These are phyloP conservation scores for Stenopsyche tienmushanensis DNA, from an alignment of 1,140 invertebrate species.

Conservation along the genomic window DNA sequence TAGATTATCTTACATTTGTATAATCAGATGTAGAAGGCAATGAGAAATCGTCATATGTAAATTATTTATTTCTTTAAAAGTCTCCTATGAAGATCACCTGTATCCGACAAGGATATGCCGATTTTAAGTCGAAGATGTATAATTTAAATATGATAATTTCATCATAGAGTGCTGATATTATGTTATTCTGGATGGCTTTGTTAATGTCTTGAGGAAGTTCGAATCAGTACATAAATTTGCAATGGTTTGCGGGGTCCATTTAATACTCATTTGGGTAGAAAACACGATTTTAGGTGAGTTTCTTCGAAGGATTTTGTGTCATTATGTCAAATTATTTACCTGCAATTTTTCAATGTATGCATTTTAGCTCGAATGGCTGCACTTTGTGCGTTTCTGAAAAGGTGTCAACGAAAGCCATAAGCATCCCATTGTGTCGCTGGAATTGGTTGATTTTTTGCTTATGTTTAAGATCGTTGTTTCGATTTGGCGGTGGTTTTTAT, in stretches of 20 bases:
- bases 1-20: too few relatives aligned
- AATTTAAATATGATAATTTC: too few relatives aligned
- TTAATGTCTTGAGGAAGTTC: background rate
- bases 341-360: background rate
- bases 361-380: background rate
- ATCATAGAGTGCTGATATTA: too few relatives aligned
- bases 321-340: constrained; percentile 23
- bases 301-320: constrained; percentile 5
- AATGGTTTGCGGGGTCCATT: background rate
- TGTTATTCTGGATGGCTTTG: too few relatives aligned
- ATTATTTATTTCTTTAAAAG: too few relatives aligned
- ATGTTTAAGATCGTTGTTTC: too few relatives aligned
- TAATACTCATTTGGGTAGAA: background rate
- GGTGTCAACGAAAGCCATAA: background rate
- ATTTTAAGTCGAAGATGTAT: too few relatives aligned
- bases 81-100: too few relatives aligned
- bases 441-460: background rate
- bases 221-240: background rate
- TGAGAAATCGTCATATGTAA: too few relatives aligned
- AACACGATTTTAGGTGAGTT: constrained; percentile 9
- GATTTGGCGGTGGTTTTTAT: too few relatives aligned
- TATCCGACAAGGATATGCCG: too few relatives aligned
- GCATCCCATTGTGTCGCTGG: background rate
- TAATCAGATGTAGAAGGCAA: too few relatives aligned
- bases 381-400: background rate